Conservation (phyloP, 2,797 vertebrate species). For the Acanthopagrus latus region DNA sequence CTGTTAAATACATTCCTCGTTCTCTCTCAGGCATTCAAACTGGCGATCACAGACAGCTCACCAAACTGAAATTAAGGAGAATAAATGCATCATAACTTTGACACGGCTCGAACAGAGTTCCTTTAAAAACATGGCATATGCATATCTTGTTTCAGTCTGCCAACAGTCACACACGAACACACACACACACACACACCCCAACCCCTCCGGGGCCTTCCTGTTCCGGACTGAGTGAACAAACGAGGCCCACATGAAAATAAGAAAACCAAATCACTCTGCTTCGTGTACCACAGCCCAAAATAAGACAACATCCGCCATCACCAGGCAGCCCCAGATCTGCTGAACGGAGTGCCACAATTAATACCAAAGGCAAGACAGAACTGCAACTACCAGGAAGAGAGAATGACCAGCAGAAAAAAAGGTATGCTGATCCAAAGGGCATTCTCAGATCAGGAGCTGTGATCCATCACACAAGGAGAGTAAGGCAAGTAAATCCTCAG, state of each 20-base stretch:
- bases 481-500: constrained; percentile 80
- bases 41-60: constrained; percentile 9
- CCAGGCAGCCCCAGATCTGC: constrained; percentile 53
- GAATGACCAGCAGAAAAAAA: constrained; percentile 42
- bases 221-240: constrained; percentile 83
- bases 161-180: constrained; percentile 48
- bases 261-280: constrained; percentile 71
- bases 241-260: constrained; percentile 83
- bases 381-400: constrained; percentile 62
- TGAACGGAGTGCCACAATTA: constrained; percentile 44
- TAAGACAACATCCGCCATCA: constrained; percentile 54
- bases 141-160: constrained; percentile 75
- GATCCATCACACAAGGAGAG: constrained; percentile 77
- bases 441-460: constrained; percentile 75
- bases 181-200: constrained; percentile 46
- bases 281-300: constrained; percentile 68
- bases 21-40: constrained; percentile 9
- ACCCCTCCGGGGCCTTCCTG: constrained; percentile 82
- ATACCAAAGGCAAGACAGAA: constrained; percentile 55
- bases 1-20: constrained; percentile 14
- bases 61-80: constrained; percentile 26
- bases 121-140: constrained; percentile 59
- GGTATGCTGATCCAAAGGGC: constrained; percentile 74
- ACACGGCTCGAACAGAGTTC: constrained; percentile 43
- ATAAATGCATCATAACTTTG: constrained; percentile 28